Evolutionary conservation across 2,888 invertebrate species (phyloP), one percentile per base, ranked within the genome.

Genomic region (Sarcophaga rosellei): DNA sequence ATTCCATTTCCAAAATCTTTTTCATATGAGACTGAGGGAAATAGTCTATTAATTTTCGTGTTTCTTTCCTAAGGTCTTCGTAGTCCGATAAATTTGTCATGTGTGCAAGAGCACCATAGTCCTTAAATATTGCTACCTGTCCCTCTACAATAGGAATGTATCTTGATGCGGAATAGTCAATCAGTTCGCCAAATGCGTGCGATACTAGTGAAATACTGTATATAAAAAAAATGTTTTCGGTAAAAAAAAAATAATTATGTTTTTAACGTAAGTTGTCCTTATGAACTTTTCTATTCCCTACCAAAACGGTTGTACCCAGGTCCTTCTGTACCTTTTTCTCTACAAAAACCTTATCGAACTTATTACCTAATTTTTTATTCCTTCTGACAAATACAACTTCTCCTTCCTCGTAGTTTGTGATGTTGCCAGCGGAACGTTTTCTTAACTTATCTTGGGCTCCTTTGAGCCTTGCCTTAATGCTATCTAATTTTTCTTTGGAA

Each of bases 351-450:
- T 5, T 62, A 68, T 59, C 66, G 8, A 77, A 66, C 25, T 66
- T 80, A 53, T 74, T 81, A 23, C 75, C 69, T 17, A 77, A 23
- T 4, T 59, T 17, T 44, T 61, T 70, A 20, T 82, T 77, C 65
- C 72, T 72, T 21, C 6, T 72, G 21, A 77, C 77, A 47, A 65
- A 82, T 21, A 82, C 81, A 20, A 66, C 70, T 17, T 81, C 78
- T 2, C 81, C 81, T 73, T 62, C 44, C 59, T 72, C n/a, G 23
- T 47, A 11, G 21, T 45, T 62, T 59, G 47, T 85, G 76, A 72
- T 72, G 23, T 57, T 35, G 23, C 23, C 35, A 68, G 20, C 61
- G 25, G 23, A 68, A 44, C 12, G 12, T 81, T 25, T 47, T 4
- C 62, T 81, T 76, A 10, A 73, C 57, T 20, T 25, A 12, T 5